phyloP scores from a whole-genome alignment of 2,113 vertebrate species.

The Eulacestoma nigropectus region DNA sequence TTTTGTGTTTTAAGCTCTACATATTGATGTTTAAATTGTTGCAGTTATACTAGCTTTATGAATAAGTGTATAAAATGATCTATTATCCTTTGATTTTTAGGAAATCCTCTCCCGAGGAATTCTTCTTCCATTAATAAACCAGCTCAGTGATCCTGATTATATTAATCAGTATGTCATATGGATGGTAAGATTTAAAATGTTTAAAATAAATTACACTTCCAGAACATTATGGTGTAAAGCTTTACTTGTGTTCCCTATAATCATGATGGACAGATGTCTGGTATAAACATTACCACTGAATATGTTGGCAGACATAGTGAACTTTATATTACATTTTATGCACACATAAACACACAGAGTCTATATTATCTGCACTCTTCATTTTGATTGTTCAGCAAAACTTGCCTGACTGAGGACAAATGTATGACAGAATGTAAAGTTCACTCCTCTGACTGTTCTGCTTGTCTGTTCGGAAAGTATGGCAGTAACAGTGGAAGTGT shows the following conservation, averaged over 20 bases:
- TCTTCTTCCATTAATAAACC: conserved; percentile 96
- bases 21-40: not conserved
- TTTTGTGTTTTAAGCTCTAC: not conserved
- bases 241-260: not conserved
- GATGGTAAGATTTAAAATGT: conserved; percentile 83
- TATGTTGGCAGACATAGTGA: not conserved
- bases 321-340: not conserved
- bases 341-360: not conserved
- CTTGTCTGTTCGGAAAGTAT: not conserved
- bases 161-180: conserved; percentile 99
- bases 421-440: not conserved
- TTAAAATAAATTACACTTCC: not conserved
- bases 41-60: not conserved
- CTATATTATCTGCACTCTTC: not conserved
- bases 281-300: not conserved
- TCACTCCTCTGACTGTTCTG: not conserved
- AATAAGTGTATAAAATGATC: not conserved
- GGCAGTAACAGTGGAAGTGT: not conserved
- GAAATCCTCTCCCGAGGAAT: conserved; percentile 96
- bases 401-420: not conserved
- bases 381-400: not conserved
- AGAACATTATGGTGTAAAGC: not conserved
- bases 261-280: not conserved
- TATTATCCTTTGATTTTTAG: conserved; percentile 67
- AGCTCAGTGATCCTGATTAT: conserved; percentile 99